Evolutionary conservation across 2,797 vertebrate species (phyloP), one percentile per base, ranked within the genome.

Genomic region (Tinamus major): DNA sequence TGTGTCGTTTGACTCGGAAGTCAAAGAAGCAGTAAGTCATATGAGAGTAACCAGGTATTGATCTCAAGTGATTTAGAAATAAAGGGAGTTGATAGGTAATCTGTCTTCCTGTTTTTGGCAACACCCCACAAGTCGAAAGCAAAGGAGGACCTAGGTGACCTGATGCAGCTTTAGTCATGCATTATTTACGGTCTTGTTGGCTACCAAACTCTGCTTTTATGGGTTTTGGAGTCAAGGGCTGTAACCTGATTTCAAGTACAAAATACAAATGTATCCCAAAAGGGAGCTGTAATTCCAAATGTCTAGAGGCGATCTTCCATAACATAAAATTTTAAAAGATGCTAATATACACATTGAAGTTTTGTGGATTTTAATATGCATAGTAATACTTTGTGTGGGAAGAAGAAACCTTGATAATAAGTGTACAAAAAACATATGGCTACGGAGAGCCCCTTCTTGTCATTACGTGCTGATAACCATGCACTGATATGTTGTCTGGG

Each of bases 61-160:
- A 92, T 91, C 89, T 77, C 27, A 67, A 86, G 64, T 87, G 70
- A 91, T 62, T 79, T 77, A 77, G 69, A 84, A 91, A 89, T 79
- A 77, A 74, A 29, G 42, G 16, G 18, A 55, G 20, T 56, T 70
- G 63, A 62, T 75, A 70, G 19, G 65, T 49, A 8, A 68, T 21
- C 13, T 33, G 1, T 64, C 42, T 64, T 53, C 41, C 61, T 35
- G 9, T 13, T 37, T 72, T 77, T 91, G 82, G 67, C 70, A 93
- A 19, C 24, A 12, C 10, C n/a, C 65, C 27, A 20, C 24, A 29
- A 9, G 0, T 0, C 39, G 31, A 79, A 84, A 88, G 42, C 26
- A 67, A 59, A 44, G 39, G 48, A 44, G n/a, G 26, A 24, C 41
- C 77, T 29, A 0, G 33, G 2, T 64, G 77, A 16, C 65, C 6